Conservation (phyloP, 2,888 invertebrate species). For the Phania funesta region DNA sequence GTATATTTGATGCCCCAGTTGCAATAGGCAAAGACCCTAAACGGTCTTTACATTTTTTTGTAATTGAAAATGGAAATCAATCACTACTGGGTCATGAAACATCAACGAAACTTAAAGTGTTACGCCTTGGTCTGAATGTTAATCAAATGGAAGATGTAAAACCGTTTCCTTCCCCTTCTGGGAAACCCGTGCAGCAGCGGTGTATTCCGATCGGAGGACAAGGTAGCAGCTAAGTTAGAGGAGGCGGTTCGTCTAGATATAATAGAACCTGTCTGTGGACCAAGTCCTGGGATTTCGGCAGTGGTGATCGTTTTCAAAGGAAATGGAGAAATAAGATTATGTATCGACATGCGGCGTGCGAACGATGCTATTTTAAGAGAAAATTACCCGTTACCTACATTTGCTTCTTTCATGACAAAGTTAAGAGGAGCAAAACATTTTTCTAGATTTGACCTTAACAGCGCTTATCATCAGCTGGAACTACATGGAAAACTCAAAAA, state of each 20-base stretch:
- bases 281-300: slow-evolving; percentile 74
- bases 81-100: slow-evolving; percentile 34
- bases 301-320: slow-evolving; percentile 70
- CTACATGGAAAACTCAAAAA: slow-evolving; percentile 60
- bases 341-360: slow-evolving; percentile 36
- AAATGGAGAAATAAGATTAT: slow-evolving; percentile 49
- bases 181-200: slow-evolving; percentile 48
- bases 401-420: slow-evolving; percentile 68
- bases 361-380: slow-evolving; percentile 28
- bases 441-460: slow-evolving; percentile 73
- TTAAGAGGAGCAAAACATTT: slow-evolving; percentile 69
- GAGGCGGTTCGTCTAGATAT: slow-evolving; percentile 66
- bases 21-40: background rate
- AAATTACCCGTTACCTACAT: slow-evolving; percentile 47
- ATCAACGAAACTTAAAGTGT: slow-evolving; percentile 8
- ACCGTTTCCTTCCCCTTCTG: slow-evolving; percentile 24
- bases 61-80: slow-evolving; percentile 43
- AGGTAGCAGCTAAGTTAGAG: slow-evolving; percentile 35
- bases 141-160: slow-evolving; percentile 33
- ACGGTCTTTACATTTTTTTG: background rate
- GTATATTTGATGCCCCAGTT: slow-evolving; percentile 57
- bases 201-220: slow-evolving; percentile 71
- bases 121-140: slow-evolving; percentile 41
- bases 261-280: slow-evolving; percentile 73
- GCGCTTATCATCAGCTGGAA: slow-evolving; percentile 72